Evolutionary conservation across 92 coral and sea anemone species (phyloP), one percentile per base, ranked within the genome.

Genomic region (Porites lobata): DNA sequence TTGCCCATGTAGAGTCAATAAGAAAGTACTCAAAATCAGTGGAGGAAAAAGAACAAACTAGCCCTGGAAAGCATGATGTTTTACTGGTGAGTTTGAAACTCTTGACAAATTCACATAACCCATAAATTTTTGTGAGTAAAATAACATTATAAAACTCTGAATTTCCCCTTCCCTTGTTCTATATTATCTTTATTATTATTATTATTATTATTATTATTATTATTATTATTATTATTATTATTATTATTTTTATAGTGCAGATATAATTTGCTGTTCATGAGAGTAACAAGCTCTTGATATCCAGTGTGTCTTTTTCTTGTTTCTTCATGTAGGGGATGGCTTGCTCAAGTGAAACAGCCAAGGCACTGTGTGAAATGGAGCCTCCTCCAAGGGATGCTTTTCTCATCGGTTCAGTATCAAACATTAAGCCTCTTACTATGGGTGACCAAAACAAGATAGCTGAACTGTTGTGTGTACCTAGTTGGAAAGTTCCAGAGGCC

Each of bases 1-100:
- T 89, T 94, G 98, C 98, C n/a, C 62, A 70, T 50, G 68, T 82
- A 62, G 95, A 94, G 76, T 57, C 91, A 80, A 70, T 66, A 50
- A 65, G 92, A 50, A 93, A 92, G 67, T 92, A 54, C 66, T 76
- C 79, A 69, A 85, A 90, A 72, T 50, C 93, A 19, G 71, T 77
- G n/a, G 76, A 79, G 32, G 80, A 71, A 9, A 58, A 66, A 38
- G 54, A 53, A 14, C 20, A 78, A 77, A 78, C 83, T 66, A 54
- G 67, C 61, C 89, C 29, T 15, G 84, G 89, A 61, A 85, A 65
- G 83, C 76, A 85, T 77, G 83, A 85, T 77, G 75, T 77, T 77
- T 75, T 32, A 85, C 83, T 75, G 89, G 89, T 77, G 69, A 85
- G 77, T 64, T 65, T 50, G 56, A 52, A 75, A 75, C n/a, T 14